Base-by-base conservation (phyloP, 2,113 vertebrate genomes). In the Gambusia holbrooki region DNA sequence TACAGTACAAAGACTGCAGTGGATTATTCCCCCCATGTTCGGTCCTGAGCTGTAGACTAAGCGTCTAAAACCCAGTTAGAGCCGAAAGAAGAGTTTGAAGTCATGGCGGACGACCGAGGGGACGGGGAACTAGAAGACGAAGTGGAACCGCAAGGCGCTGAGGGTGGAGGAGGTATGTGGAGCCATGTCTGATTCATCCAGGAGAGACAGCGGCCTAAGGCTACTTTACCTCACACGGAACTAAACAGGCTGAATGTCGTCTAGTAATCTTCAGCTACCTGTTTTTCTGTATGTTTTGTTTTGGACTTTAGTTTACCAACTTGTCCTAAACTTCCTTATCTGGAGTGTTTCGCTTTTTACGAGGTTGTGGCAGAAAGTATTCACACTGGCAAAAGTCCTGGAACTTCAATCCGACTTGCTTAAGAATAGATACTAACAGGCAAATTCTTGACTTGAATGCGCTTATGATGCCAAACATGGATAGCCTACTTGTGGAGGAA, bases 131-230 rank as follows among this genome's bases (percentile, higher is more conserved):
- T 17, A 1, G 33, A 60, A 0, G 77, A 29, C 3, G 73, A 82
- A 1, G 69, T 12, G 27, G 87, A 93, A 22, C 54, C 51, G 1
- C 54, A 32, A 28, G 94, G 92, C 29, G 94, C 94, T 2, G 83
- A 37, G 35, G 93, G 93, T 1, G 93, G 93, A 28, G 90, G 90
- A 90, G 93, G 94, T 94, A 90, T 6, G 93, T 76, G 63, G 17
- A 76, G 62, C 42, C 79, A 30, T 63, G 22, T 19, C 67, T 19
- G 48, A 25, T 54, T 54, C 48, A 54, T 54, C 7, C 22, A 25
- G 48, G 48, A 54, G 48, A 54, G 7, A 19, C 48, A 25, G 7
- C 19, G 51, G 51, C 51, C 22, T n/a, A 1, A 2, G 28, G 28
- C n/a, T 28, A 45, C 66, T 2, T 35, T 4, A 33, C 37, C 27